Percentiles rank a stretch among this genome's conserved stretches.
Evolutionary conservation across 2,888 invertebrate genomes (phyloP).

Genomic region (Alentia gelatinosa): DNA sequence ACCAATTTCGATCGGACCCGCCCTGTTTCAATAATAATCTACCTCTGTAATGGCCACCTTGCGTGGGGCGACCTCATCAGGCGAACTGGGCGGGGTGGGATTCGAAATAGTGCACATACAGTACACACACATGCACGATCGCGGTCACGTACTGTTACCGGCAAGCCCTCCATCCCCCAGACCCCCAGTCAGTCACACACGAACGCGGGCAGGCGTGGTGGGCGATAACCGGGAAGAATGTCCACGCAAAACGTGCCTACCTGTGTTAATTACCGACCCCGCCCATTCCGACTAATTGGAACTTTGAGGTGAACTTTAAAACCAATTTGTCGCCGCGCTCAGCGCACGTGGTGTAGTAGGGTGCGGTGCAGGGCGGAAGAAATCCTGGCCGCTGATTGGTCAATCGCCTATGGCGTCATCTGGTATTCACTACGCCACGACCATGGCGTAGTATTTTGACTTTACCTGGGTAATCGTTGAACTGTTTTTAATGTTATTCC

Average conservation of each 20-base stretch:
- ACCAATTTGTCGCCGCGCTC: neutral
- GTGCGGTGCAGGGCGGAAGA: too few relatives aligned
- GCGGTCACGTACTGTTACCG: too few relatives aligned
- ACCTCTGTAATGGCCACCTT: neutral
- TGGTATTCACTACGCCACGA: too few relatives aligned
- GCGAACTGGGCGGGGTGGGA: too few relatives aligned
- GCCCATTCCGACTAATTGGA: neutral
- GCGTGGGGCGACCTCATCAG: neutral
- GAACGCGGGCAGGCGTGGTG: neutral
- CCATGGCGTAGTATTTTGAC: too few relatives aligned
- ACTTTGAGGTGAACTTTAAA: neutral
- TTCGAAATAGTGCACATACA: too few relatives aligned
- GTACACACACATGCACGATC: too few relatives aligned
- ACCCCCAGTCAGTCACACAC: neutral
- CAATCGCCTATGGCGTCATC: too few relatives aligned
- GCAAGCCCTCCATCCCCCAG: neutral
- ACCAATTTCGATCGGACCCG: neutral
- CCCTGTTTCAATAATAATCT: neutral
- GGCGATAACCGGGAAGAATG: neutral
- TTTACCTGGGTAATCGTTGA: too few relatives aligned
- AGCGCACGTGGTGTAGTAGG: neutral
- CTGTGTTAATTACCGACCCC: neutral
- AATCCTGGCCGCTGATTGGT: too few relatives aligned
- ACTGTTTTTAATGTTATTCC: too few relatives aligned
- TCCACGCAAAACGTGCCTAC: neutral